Evolutionary conservation across 2,888 invertebrate species (phyloP).

Genomic region (Pheosia tremula): DNA sequence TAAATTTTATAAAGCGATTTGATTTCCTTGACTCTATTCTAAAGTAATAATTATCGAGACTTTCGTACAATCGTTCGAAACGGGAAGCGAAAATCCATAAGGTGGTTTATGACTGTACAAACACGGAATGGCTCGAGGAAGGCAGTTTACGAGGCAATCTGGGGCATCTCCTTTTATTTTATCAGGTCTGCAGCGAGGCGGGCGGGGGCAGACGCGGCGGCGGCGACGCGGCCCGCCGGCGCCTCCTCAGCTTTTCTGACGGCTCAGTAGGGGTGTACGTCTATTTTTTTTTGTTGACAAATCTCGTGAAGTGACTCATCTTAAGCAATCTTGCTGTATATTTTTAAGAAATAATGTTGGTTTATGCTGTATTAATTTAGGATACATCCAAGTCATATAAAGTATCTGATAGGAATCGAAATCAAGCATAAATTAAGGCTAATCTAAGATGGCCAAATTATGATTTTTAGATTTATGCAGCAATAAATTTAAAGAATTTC

Average conservation of each 20-base stretch:
- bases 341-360: too few relatives aligned
- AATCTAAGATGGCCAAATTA: too few relatives aligned
- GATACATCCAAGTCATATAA: too few relatives aligned
- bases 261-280: constrained; percentile 27
- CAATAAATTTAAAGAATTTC: too few relatives aligned
- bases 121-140: constrained; percentile 25
- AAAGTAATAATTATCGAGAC: background rate
- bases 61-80: background rate
- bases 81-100: constrained; percentile 10
- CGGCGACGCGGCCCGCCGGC: constrained; percentile 61
- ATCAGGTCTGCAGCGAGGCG: constrained; percentile 43
- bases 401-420: too few relatives aligned
- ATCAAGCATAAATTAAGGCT: too few relatives aligned
- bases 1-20: too few relatives aligned
- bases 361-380: too few relatives aligned
- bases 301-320: background rate
- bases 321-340: background rate
- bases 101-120: constrained; percentile 23
- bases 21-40: background rate
- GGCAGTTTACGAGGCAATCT: constrained; percentile 70
- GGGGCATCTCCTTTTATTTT: constrained; percentile 61
- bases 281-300: background rate
- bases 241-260: constrained; percentile 26
- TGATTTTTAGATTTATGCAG: too few relatives aligned
- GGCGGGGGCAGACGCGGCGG: constrained; percentile 69